phyloP scores from a whole-genome alignment of 2,888 invertebrate species.

The Drosophila conformis region DNA sequence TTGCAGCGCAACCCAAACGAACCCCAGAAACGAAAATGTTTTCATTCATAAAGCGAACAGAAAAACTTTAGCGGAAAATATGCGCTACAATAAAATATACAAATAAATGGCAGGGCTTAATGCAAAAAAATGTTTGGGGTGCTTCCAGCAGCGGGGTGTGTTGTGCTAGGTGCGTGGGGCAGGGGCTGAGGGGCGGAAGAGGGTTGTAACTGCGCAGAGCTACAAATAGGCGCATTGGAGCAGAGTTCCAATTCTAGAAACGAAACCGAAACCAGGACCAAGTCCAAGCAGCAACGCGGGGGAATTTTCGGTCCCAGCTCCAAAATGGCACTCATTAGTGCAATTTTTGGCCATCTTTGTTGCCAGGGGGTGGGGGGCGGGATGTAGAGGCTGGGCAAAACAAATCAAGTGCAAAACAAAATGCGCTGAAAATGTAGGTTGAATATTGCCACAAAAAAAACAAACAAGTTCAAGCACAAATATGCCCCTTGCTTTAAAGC shows the following conservation, averaged over 20 bases:
- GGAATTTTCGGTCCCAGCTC: conserved; percentile 63
- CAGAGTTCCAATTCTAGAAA: conserved; percentile 25
- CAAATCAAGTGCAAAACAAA: conserved; percentile 48
- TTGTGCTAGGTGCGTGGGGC: background rate
- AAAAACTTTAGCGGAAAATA: conserved; percentile 76
- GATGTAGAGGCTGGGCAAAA: background rate
- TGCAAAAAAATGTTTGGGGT: conserved; percentile 61
- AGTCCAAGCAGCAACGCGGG: conserved; percentile 43
- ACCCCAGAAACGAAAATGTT: conserved; percentile 41
- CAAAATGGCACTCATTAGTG: conserved; percentile 74
- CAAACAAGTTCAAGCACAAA: conserved; percentile 2
- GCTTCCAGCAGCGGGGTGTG: background rate
- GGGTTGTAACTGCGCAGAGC: background rate
- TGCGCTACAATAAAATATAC: conserved; percentile 77
- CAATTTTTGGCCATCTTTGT: conserved; percentile 60
- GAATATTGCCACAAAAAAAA: background rate
- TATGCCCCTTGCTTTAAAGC: conserved; percentile 16
- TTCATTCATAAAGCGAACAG: conserved; percentile 68
- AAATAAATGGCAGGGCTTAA: conserved; percentile 75
- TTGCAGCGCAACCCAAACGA: background rate
- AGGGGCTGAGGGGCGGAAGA: background rate
- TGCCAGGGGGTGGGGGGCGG: background rate
- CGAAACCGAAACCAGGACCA: conserved; percentile 7
- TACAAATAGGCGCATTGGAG: conserved; percentile 25
- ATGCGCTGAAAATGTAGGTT: conserved; percentile 26